Evolutionary conservation across 2,797 vertebrate species (phyloP).

Genomic region (Anabas testudineus): DNA sequence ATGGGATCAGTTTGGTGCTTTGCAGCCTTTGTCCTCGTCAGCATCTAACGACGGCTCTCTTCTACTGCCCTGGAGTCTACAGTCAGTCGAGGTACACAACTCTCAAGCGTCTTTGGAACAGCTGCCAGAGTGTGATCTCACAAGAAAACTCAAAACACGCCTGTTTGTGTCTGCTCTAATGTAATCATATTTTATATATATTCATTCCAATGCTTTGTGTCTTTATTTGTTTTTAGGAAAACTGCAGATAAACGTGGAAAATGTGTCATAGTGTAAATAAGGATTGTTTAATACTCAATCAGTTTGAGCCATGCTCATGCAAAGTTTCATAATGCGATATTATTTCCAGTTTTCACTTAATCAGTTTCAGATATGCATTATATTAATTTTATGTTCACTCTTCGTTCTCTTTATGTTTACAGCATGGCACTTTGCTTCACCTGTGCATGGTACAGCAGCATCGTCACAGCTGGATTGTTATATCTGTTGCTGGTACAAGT

Average conservation of each 20-base stretch:
- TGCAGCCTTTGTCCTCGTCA: constrained; percentile 88
- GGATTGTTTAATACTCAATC: no score
- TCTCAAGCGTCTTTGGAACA: neutral
- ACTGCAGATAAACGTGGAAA: no score
- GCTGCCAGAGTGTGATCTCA: neutral
- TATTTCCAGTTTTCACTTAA: no score
- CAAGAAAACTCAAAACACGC: neutral
- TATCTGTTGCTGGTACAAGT: constrained; percentile 92
- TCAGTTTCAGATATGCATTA: no score
- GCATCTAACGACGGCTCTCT: constrained; percentile 85
- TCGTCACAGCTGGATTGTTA: constrained; percentile 90
- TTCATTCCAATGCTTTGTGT: no score
- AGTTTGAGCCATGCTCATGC: no score
- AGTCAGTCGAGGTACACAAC: constrained; percentile 85
- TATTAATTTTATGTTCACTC: no score
- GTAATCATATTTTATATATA: neutral
- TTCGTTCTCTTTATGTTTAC: constrained; percentile 35
- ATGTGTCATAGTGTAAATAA: no score
- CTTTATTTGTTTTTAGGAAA: no score
- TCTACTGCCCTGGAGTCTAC: constrained; percentile 97
- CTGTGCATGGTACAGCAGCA: constrained; percentile 95
- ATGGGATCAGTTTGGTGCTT: constrained; percentile 92
- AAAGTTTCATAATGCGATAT: no score
- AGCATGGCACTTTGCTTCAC: constrained; percentile 96
- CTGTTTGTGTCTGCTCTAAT: neutral